Evolutionary conservation across 1,140 invertebrate species (phyloP).

Genomic region (Camponotus vicinus): DNA sequence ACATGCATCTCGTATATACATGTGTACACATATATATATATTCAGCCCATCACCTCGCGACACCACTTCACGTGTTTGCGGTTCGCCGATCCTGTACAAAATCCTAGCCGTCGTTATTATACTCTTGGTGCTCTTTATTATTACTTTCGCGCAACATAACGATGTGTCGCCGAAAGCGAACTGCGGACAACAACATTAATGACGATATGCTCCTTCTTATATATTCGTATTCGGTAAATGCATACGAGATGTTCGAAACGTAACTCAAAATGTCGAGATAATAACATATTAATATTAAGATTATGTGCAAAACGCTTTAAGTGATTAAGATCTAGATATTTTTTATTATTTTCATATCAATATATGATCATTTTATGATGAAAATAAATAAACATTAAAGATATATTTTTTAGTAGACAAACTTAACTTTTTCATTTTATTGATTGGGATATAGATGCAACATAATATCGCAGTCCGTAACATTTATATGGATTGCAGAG

Average conservation of each 20-base stretch:
- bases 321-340: neutral
- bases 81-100: constrained; percentile 82
- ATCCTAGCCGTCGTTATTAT: constrained; percentile 83
- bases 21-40: neutral
- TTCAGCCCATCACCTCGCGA: constrained; percentile 49
- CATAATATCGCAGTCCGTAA: neutral
- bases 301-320: neutral
- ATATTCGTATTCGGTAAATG: constrained; percentile 58
- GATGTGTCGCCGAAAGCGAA: constrained; percentile 76
- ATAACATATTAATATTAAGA: constrained; percentile 64
- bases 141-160: constrained; percentile 79
- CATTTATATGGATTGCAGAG: constrained; percentile 15
- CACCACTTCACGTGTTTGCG: constrained; percentile 82
- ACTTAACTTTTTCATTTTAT: neutral
- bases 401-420: neutral
- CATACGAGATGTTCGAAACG: constrained; percentile 60
- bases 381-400: neutral
- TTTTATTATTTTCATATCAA: neutral
- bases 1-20: neutral
- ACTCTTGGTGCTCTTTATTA: constrained; percentile 78
- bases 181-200: constrained; percentile 71
- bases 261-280: neutral
- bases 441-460: neutral
- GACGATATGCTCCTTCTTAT: constrained; percentile 12
- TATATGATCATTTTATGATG: neutral